Evolutionary conservation across 2,113 vertebrate genomes (phyloP), one percentile per base, ranked within the genome.

Genomic region (Chlorodrepanis virens): DNA sequence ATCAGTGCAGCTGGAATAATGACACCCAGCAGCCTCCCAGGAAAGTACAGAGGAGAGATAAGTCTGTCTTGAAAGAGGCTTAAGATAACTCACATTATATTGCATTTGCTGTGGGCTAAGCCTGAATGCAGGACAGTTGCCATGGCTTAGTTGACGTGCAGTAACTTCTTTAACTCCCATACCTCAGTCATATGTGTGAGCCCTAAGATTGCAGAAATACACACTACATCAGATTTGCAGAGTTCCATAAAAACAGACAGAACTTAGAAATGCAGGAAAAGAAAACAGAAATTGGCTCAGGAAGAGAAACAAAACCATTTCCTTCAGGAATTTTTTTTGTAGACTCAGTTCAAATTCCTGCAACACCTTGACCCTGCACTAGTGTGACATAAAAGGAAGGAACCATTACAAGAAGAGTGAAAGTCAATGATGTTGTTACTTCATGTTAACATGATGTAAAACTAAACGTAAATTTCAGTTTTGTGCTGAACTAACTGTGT

Each of bases 11-110:
- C 67, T 59, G 59, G 50, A 94, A 80, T 87, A 94, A 94, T 6
- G 22, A 59, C 40, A 88, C 15, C 63, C 67, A 93, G 94, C 65
- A 93, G 67, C 59, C 42, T 93, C 67, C 50, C 50, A 72, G 70
- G 67, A 67, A 92, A 78, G 45, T 18, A 89, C 5, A 71, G 35
- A 78, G n/a, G n/a, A 81, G 59, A 91, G 92, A 59, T 35, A 92
- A 92, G 63, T 50, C 59, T 63, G 11, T 57, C 88, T 59, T 28
- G 64, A 89, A 94, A 95, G 71, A 88, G 45, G 75, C 72, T 94
- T 94, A 90, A 94, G 90, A 77, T 83, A 92, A 88, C 50, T 84
- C 77, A 77, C 33, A 83, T 83, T 90, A 65, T 70, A 83, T 69
- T 0, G 0, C 64, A 31, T 89, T 93, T 90, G 47, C 90, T 90